Conservation (phyloP, 2,888 invertebrate species). For the Amphipyra tragopoginis region DNA sequence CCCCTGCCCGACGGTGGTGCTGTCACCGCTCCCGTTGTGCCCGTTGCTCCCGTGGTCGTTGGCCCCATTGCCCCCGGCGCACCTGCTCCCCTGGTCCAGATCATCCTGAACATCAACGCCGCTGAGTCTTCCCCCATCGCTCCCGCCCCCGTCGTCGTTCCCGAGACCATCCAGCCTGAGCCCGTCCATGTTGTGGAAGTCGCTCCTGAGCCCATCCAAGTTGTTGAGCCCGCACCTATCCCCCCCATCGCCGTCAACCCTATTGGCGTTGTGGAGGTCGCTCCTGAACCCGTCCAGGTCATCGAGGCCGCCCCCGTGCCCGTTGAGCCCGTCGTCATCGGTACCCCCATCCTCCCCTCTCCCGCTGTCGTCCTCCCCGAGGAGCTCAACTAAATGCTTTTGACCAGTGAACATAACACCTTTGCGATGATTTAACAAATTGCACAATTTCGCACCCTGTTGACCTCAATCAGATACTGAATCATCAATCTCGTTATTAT, state of each 20-base stretch:
- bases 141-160: slow-evolving; percentile 27
- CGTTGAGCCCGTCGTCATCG: slow-evolving; percentile 55
- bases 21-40: slow-evolving; percentile 2
- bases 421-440: too few relatives aligned
- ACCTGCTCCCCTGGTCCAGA: slow-evolving; percentile 62
- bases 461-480: not conserved
- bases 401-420: too few relatives aligned
- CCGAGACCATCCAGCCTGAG: slow-evolving; percentile 29
- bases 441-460: too few relatives aligned
- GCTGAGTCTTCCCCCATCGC: slow-evolving; percentile 37
- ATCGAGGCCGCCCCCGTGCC: slow-evolving; percentile 34
- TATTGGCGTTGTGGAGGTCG: slow-evolving; percentile 14
- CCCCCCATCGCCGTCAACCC: slow-evolving; percentile 17
- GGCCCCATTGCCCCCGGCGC: slow-evolving; percentile 31
- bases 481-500: not conserved
- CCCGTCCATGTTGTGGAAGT: slow-evolving; percentile 23
- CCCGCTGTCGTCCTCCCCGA: slow-evolving; percentile 56
- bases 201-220: slow-evolving; percentile 6
- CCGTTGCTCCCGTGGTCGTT: slow-evolving; percentile 19
- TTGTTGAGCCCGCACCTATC: slow-evolving; percentile 29
- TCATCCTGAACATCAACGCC: slow-evolving; percentile 67
- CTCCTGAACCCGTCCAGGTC: slow-evolving; percentile 37
- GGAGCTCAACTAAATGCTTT: slow-evolving; percentile 62
- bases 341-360: slow-evolving; percentile 53
- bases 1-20: slow-evolving; percentile 47